These are phyloP conservation scores for Coturnix japonica DNA, from an alignment of 2,113 vertebrate species.

Conservation along the genomic window DNA sequence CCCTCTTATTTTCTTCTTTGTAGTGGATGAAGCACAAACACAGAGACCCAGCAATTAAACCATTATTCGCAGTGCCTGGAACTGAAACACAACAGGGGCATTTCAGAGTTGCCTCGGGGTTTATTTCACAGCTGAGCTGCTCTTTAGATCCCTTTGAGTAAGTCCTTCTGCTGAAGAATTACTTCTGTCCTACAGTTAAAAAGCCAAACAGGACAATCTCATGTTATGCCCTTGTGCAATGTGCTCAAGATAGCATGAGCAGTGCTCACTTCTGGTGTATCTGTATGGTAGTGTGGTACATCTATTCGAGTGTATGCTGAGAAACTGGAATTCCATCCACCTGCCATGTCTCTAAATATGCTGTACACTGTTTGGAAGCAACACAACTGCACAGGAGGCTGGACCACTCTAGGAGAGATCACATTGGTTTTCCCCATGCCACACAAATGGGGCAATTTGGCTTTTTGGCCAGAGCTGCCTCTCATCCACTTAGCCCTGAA, in stretches of 20 bases:
- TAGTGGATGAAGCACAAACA: background rate
- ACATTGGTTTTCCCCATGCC: background rate
- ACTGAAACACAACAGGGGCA: conserved; percentile 25
- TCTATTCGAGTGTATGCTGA: background rate
- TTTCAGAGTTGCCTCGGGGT: conserved; percentile 33
- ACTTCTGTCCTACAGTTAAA: background rate
- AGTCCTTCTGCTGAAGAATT: background rate
- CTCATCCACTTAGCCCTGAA: background rate
- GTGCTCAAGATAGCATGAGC: background rate
- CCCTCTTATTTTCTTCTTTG: conserved; percentile 50
- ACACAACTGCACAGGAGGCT: background rate
- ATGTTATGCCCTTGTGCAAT: background rate
- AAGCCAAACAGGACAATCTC: background rate
- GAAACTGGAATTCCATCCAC: background rate
- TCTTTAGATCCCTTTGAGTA: conserved; percentile 35
- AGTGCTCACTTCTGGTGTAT: background rate
- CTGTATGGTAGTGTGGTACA: background rate
- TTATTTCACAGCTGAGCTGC: conserved; percentile 45
- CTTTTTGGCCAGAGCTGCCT: background rate
- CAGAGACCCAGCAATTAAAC: conserved; percentile 28
- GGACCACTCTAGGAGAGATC: background rate
- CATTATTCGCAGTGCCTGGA: conserved; percentile 17
- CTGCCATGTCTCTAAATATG: background rate
- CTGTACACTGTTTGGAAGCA: background rate
- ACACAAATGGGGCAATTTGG: background rate